These are phyloP conservation scores for Microcebus ravelobensis DNA, from an alignment of 2,113 vertebrate species.

Conservation along the genomic window DNA sequence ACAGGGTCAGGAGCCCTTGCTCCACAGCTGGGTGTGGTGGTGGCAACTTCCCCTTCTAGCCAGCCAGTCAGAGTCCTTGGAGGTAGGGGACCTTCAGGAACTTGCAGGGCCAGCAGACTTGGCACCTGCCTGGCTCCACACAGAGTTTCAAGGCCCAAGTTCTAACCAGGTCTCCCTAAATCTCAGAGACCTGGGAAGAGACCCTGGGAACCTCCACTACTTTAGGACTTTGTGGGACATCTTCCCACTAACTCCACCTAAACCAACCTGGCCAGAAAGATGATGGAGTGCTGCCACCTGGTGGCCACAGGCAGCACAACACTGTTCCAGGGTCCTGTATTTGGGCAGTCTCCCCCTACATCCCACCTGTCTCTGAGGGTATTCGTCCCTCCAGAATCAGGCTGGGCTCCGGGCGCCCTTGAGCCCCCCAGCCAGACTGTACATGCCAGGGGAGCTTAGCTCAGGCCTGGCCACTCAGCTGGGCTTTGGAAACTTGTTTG, in stretches of 20 bases:
- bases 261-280: not conserved
- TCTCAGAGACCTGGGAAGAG: not conserved
- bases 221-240: not conserved
- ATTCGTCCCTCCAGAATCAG: not conserved
- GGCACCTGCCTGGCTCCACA: not conserved
- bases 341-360: too few relatives aligned
- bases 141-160: not conserved
- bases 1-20: not conserved
- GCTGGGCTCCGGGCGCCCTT: slow-evolving; percentile 28
- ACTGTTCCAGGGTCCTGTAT: not conserved
- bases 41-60: not conserved
- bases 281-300: slow-evolving; percentile 70
- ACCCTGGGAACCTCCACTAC: too few relatives aligned
- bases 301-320: slow-evolving; percentile 9
- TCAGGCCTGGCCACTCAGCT: slow-evolving; percentile 72
- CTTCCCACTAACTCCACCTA: not conserved
- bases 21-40: not conserved
- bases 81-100: not conserved
- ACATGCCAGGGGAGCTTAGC: slow-evolving; percentile 72
- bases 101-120: not conserved
- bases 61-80: not conserved
- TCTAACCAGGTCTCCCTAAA: not conserved
- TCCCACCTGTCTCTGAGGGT: slow-evolving; percentile 52
- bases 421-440: slow-evolving; percentile 62
- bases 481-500: slow-evolving; percentile 76